Conservation (phyloP, 35 echinoderm and acorn worm genomes). For the Patiria miniata region DNA sequence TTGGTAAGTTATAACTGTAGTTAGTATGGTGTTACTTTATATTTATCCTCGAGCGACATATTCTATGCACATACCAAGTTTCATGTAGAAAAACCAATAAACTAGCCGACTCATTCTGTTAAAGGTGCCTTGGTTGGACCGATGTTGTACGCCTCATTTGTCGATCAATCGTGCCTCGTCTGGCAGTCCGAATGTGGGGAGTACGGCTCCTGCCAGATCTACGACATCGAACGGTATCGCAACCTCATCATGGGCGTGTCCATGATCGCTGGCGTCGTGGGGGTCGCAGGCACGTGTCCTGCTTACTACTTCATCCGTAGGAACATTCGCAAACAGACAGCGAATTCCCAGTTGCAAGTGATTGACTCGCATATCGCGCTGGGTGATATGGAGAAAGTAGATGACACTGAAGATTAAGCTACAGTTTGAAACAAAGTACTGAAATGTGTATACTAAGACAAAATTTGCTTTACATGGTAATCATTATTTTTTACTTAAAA, state of each 20-base stretch:
- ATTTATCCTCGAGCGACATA: no score
- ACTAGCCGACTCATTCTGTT: no score
- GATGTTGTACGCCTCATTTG: neutral
- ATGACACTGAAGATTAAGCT: neutral
- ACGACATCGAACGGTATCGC: conserved; percentile 13
- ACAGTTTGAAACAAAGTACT: neutral
- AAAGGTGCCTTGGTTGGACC: conserved; percentile 4
- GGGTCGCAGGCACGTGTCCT: neutral
- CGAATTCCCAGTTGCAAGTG: neutral
- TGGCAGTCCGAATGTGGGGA: neutral
- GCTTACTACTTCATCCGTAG: neutral
- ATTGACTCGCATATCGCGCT: no score
- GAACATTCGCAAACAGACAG: conserved; percentile 5
- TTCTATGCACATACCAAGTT: no score
- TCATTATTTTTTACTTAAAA: neutral
- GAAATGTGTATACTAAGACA: neutral
- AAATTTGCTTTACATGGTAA: neutral
- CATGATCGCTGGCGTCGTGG: neutral
- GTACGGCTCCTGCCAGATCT: neutral
- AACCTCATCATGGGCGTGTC: conserved; percentile 1
- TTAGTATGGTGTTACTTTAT: no score
- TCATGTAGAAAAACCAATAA: no score
- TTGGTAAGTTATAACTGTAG: neutral
- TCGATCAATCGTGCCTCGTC: neutral
- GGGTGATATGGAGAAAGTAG: neutral